Evolutionary conservation across 1,140 invertebrate genomes (phyloP), one percentile per base, ranked within the genome.

Genomic region (Phymorhynchus buccinoides): DNA sequence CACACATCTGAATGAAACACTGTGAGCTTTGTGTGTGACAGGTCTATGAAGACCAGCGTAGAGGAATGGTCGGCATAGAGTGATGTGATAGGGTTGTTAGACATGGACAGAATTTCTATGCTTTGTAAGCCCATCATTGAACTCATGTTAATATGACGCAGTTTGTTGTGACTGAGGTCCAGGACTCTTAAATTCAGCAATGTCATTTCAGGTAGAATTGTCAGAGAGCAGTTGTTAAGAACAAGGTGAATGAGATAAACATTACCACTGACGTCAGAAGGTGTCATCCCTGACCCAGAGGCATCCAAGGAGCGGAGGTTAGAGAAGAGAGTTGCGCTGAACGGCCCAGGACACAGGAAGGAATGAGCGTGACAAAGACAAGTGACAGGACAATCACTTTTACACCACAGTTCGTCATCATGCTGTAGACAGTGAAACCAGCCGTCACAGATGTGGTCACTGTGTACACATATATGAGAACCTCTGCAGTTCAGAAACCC

Each of bases 371-470:
- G 30, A 66, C 80, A 87, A 2, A 44, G 42, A 48, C 84, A 87
- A 35, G 22, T 73, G 91, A 41, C 88, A 92, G 75, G 75, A 22
- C 75, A 77, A 12, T 0, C 6, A 32, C 37, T 1, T 9, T 84
- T 32, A 80, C 81, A 87, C 14, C 80, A 77, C 62, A 52, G 35
- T 37, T 86, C 84, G 39, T 87, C 79, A 30, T 85, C 84, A 66
- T 66, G 48, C 41, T 83, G 52, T 44, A 77, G 85, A 81, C 80
- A 85, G 48, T 87, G 44, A 41, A n/a, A 16, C 30, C 37, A 37
- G 30, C 56, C 68, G 84, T 80, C 78, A 37, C 80, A 82, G 0
- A 86, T 27, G 41, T 81, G 42, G 30, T 52, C 42, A 30, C 32
- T 22, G 18, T 44, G 75, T 32, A 85, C 30, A 42, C 86, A 87